Evolutionary conservation across 2,888 invertebrate species (phyloP), one percentile per base, ranked within the genome.

Genomic region (Caenorhabditis sp.): DNA sequence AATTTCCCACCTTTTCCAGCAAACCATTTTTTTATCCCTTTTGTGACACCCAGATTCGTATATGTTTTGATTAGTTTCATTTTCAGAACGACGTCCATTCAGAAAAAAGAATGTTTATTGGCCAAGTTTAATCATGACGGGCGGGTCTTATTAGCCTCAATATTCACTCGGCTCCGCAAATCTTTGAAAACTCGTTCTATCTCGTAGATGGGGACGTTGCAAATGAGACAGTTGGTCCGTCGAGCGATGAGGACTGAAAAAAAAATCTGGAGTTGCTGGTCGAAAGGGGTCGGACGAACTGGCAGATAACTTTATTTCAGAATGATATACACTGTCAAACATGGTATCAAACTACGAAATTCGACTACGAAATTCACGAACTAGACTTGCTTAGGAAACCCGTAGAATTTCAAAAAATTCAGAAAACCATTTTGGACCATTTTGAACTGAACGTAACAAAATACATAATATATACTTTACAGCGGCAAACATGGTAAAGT

Each of bases 81-180:
- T 19, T 47, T 47, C n/a, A 19, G 14, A 19, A 47, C n/a, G 19
- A 47, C 47, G 14, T 38, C 38, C 38, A 47, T 26, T 12, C 14
- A 22, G 14, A 61, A 16, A 24, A 63, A 47, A 28, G 28, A 26
- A 28, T 8, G 44, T 63, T 63, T 63, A 63, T 63, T 63, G 63
- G 24, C 24, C 44, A 44, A 26, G 16, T 47, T 24, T n/a, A 24
- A 68, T 12, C 41, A 28, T 26, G 26, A 14, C 14, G 49, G 24
- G 35, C 38, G 35, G 4, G 38, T 12, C 26, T 54, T 69, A 68
- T 77, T 77, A 51, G 77, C 77, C n/a, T 69, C 77, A 63, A 77
- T 77, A 70, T 77, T 77, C 63, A 70, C 69, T 41, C 54, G 31
- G 47, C 77, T 77, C 35, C 61, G 38, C 70, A 77, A 77, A 35